Base-by-base conservation (phyloP, 1,140 invertebrate species). In the Drosophila hydei region DNA sequence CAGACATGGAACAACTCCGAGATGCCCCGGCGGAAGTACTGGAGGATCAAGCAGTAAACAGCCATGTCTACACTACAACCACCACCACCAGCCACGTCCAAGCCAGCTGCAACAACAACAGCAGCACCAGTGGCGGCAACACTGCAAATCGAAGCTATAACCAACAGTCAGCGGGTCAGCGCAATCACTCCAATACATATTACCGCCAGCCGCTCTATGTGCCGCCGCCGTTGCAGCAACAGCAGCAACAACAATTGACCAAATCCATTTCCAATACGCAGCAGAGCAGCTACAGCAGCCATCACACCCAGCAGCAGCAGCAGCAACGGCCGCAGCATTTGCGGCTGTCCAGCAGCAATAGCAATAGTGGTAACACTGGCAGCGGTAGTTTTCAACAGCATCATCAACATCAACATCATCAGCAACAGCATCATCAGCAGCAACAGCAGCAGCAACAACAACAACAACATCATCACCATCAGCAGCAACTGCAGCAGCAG, bases 171-270 rank as follows among this genome's bases (percentile, higher is more conserved):
- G 25, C 64, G 70, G 60, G 42, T 9, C 71, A 65, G 6, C 54
- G 67, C 19, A 56, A 54, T 64, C 72, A 80, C 63, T 23, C 33
- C 52, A 79, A 36, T 45, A 59, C 59, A 21, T 88, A 80, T 47
- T 91, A 89, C 51, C 81, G 88, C 42, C 89, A 91, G 62, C 89
- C 90, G 67, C 84, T 91, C 51, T 91, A 91, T 75, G 89, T 91
- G 65, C 89, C 89, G 51, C 89, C 89, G 54, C 89, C 89, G 6
- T 84, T 91, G 89, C 89, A 90, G 33, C 84, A 88, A 52, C 78
- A 87, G 36, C 78, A 89, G 72, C 84, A 90, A 47, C 89, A 87
- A 58, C 81, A 91, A 54, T 70, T 88, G 33, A 79, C 72, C 72
- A 88, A 87, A 45, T 58, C 74, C 40, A 83, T 71, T 33, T 70